Conservation (phyloP, 2,888 invertebrate genomes). For the Aphodius granarius region DNA sequence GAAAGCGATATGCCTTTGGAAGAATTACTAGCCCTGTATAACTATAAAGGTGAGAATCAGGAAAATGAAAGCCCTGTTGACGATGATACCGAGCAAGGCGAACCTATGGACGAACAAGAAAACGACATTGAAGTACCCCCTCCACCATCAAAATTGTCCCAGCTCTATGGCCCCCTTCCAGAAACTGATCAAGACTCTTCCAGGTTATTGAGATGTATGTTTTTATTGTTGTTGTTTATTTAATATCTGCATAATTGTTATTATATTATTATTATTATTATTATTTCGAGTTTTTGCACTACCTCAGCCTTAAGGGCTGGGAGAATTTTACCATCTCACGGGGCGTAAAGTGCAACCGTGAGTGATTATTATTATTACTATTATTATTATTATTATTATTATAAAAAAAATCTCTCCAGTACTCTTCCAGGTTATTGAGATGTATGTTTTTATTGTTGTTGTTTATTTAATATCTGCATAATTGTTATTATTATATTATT, state of each 20-base stretch:
- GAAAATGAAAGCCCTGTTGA: conserved; percentile 51
- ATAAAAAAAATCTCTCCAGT: conserved; percentile 50
- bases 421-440: conserved; percentile 57
- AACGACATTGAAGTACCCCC: conserved; percentile 46
- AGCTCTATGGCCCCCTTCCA: conserved; percentile 58
- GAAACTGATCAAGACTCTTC: conserved; percentile 53
- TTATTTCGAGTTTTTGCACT: too few species aligned
- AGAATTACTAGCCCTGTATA: conserved; percentile 88
- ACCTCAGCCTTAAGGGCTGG: too few species aligned
- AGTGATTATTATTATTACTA: too few species aligned
- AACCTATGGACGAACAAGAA: conserved; percentile 56
- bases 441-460: conserved; percentile 48
- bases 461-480: too few species aligned
- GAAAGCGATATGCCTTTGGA: conserved; percentile 97
- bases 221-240: too few species aligned
- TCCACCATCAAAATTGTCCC: conserved; percentile 58
- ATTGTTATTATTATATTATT: too few species aligned
- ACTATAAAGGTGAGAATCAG: conserved; percentile 57
- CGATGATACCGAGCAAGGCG: conserved; percentile 52
- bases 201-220: conserved; percentile 57
- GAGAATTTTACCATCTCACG: too few species aligned
- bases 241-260: too few species aligned
- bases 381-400: too few species aligned
- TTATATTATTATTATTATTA: too few species aligned
- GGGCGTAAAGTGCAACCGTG: too few species aligned